A percentile compares a stretch with the other conserved stretches of the same genome.
Conservation (phyloP, 2,797 vertebrate genomes). For the Acanthurus leucopareius region DNA sequence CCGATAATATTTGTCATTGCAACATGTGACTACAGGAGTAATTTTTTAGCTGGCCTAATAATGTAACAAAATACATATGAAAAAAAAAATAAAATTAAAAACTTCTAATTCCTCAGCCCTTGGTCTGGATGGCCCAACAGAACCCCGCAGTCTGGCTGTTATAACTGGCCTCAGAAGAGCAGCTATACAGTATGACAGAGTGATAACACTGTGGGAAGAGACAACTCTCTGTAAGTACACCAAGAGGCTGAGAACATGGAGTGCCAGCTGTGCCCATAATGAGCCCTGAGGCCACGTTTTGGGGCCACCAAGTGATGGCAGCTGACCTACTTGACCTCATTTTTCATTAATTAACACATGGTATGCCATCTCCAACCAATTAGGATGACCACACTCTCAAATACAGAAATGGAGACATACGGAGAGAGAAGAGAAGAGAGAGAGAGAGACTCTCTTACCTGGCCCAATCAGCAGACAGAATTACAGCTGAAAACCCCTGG, state of each 20-base stretch:
- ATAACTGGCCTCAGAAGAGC: slow-evolving; percentile 41
- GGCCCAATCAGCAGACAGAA: slow-evolving; percentile 84
- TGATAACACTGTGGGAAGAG: slow-evolving; percentile 47
- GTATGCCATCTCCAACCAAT: slow-evolving; percentile 79
- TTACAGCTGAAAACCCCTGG: slow-evolving; percentile 78
- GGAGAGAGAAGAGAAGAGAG: slow-evolving; percentile 7
- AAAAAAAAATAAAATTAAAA: not conserved
- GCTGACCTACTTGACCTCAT: slow-evolving; percentile 80
- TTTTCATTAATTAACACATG: slow-evolving; percentile 82
- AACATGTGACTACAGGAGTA: slow-evolving; percentile 24
- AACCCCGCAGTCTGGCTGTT: slow-evolving; percentile 33
- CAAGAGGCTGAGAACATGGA: slow-evolving; percentile 43
- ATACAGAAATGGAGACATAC: slow-evolving; percentile 45
- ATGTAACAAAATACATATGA: slow-evolving; percentile 23
- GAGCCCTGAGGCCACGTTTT: slow-evolving; percentile 61
- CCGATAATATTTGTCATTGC: slow-evolving; percentile 13
- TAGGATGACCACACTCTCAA: slow-evolving; percentile 84
- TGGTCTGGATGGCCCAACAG: slow-evolving; percentile 7
- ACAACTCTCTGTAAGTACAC: slow-evolving; percentile 6
- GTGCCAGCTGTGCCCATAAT: slow-evolving; percentile 69
- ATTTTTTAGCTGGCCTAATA: slow-evolving; percentile 45
- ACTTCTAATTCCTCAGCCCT: not conserved
- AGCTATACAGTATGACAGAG: slow-evolving; percentile 32
- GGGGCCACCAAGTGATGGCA: slow-evolving; percentile 61
- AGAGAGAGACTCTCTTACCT: slow-evolving; percentile 69